phyloP scores from a whole-genome alignment of 2,113 vertebrate species.

The Dryoscopus gambensis region DNA sequence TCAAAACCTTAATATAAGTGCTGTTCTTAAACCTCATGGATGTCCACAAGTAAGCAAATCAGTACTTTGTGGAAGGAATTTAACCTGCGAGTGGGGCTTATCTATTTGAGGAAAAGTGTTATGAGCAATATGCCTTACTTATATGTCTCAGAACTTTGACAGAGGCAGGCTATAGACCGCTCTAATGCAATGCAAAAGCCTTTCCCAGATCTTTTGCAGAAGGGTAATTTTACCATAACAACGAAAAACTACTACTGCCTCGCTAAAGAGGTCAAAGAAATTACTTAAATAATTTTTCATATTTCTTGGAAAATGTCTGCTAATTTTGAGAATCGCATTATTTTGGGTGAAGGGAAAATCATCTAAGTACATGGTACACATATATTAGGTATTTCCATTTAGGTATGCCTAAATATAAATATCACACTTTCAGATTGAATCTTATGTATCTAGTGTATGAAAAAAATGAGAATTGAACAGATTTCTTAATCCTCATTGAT shows the following conservation, averaged over 20 bases:
- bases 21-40: background rate
- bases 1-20: background rate
- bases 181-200: background rate
- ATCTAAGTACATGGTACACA: background rate
- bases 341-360: background rate
- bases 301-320: background rate
- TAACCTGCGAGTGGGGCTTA: background rate
- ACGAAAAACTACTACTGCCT: background rate
- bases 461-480: background rate
- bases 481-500: background rate
- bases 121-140: background rate
- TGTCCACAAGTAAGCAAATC: background rate
- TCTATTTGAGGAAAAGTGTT: background rate
- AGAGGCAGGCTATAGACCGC: background rate
- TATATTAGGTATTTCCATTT: too few species aligned
- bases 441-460: background rate
- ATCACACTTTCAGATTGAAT: background rate
- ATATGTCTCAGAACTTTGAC: background rate
- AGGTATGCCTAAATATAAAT: background rate
- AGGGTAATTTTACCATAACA: background rate
- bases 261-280: background rate
- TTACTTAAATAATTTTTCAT: background rate
- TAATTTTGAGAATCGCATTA: background rate
- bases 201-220: background rate
- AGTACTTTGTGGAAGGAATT: background rate